A percentile compares a stretch with the other conserved stretches of the same genome.
Evolutionary conservation across 2,888 invertebrate genomes (phyloP).

Genomic region (Drosophila barbarae): DNA sequence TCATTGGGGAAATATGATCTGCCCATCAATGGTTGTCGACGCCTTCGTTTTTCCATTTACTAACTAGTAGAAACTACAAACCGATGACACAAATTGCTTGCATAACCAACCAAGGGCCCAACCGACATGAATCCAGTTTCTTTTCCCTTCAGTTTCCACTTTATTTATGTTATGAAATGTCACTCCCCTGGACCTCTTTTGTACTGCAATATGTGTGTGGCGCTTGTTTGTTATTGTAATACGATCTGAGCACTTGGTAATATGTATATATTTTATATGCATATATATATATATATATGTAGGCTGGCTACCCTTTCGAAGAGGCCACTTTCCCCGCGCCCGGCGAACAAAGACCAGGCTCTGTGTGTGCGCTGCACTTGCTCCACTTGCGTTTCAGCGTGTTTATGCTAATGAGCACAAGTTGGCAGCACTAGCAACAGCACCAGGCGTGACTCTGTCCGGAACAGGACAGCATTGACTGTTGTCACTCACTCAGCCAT

Average conservation of each 20-base stretch:
- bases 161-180: slow-evolving; percentile 67
- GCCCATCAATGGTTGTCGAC: slow-evolving; percentile 50
- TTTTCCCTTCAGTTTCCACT: slow-evolving; percentile 34
- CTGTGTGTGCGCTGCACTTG: slow-evolving; percentile 64
- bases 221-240: slow-evolving; percentile 47
- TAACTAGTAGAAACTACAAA: slow-evolving; percentile 38
- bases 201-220: slow-evolving; percentile 27
- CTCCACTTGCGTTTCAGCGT: slow-evolving; percentile 68
- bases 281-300: slow-evolving; percentile 20
- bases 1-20: slow-evolving; percentile 49
- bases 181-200: slow-evolving; percentile 41
- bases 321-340: slow-evolving; percentile 60
- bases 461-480: slow-evolving; percentile 1
- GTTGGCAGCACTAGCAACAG: slow-evolving; percentile 60
- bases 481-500: slow-evolving; percentile 47
- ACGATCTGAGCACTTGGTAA: slow-evolving; percentile 45
- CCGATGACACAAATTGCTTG: slow-evolving; percentile 44
- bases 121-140: slow-evolving; percentile 30
- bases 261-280: slow-evolving; percentile 37
- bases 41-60: slow-evolving; percentile 41
- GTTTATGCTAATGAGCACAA: slow-evolving; percentile 68
- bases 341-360: slow-evolving; percentile 51
- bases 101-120: slow-evolving; percentile 18
- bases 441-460: slow-evolving; percentile 10
- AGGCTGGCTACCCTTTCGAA: slow-evolving; percentile 34